A percentile compares a stretch with the other conserved stretches of the same genome.
These are phyloP conservation scores for Erpobdella octoculata DNA, from an alignment of 2,888 invertebrate genomes.

Conservation along the genomic window DNA sequence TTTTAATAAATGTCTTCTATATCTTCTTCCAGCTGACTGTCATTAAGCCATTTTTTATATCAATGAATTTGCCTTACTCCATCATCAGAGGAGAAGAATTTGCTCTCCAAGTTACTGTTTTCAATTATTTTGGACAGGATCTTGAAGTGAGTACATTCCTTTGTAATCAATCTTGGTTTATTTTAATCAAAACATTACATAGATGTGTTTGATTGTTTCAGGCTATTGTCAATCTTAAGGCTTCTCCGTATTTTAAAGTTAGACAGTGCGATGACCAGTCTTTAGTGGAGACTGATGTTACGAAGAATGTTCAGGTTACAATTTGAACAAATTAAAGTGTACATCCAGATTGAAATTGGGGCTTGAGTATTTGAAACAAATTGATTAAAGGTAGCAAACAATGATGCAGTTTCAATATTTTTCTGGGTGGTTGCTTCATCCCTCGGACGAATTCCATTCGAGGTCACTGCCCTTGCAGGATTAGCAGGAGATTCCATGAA, in stretches of 20 bases:
- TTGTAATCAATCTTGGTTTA: not conserved
- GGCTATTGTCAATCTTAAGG: constrained; percentile 76
- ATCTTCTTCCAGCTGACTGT: constrained; percentile 52
- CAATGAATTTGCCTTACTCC: constrained; percentile 76
- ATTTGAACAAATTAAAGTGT: not conserved
- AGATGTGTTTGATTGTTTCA: too few species aligned
- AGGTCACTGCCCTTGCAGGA: constrained; percentile 67
- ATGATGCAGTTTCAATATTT: constrained; percentile 68
- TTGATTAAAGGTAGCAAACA: constrained; percentile 55
- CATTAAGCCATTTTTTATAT: constrained; percentile 74
- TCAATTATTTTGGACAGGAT: constrained; percentile 61
- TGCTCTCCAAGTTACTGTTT: constrained; percentile 75
- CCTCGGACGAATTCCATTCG: constrained; percentile 66
- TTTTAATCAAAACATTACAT: too few species aligned
- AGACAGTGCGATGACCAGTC: not conserved
- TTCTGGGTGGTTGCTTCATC: constrained; percentile 73
- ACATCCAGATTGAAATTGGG: not conserved
- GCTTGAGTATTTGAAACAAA: not conserved
- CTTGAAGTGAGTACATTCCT: not conserved
- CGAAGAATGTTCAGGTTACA: not conserved
- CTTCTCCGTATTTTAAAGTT: constrained; percentile 58
- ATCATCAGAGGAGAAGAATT: constrained; percentile 82
- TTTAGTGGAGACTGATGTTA: not conserved
- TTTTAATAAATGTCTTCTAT: not conserved
- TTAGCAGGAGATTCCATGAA: constrained; percentile 72